Evolutionary conservation across 1,140 invertebrate species (phyloP).

Genomic region (Cydia strobilella): DNA sequence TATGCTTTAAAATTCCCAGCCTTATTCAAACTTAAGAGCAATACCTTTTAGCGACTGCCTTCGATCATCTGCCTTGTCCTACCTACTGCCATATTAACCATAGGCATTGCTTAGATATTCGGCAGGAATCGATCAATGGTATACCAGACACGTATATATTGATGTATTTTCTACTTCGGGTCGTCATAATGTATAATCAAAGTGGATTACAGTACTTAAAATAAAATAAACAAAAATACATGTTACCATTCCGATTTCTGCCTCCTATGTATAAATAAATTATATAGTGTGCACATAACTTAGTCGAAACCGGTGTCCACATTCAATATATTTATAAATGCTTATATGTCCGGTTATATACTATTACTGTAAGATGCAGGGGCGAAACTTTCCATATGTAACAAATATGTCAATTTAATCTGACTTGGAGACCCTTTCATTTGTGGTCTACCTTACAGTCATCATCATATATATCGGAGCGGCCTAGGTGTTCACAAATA

Average conservation of each 20-base stretch:
- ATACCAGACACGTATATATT: background rate
- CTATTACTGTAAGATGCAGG: background rate
- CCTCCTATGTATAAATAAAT: background rate
- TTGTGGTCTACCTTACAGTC: background rate
- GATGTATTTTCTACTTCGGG: background rate
- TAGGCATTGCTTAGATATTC: constrained; percentile 9
- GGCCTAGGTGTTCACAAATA: too few relatives aligned
- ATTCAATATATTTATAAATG: constrained; percentile 23
- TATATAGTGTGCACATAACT: constrained; percentile 25
- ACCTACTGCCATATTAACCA: constrained; percentile 16
- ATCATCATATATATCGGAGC: too few relatives aligned
- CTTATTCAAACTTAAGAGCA: background rate
- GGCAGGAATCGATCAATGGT: background rate
- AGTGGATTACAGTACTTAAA: background rate
- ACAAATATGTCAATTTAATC: constrained; percentile 13
- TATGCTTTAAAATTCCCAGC: too few relatives aligned
- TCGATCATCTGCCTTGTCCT: background rate
- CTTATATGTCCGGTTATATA: constrained; percentile 24
- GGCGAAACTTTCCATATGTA: constrained; percentile 12
- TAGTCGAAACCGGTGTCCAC: constrained; percentile 20
- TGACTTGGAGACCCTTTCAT: background rate
- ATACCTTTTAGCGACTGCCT: background rate
- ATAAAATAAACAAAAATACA: background rate
- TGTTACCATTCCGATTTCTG: background rate
- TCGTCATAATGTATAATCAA: background rate